Evolutionary conservation across 2,888 invertebrate genomes (phyloP).

Genomic region (Eremobia ochroleuca): DNA sequence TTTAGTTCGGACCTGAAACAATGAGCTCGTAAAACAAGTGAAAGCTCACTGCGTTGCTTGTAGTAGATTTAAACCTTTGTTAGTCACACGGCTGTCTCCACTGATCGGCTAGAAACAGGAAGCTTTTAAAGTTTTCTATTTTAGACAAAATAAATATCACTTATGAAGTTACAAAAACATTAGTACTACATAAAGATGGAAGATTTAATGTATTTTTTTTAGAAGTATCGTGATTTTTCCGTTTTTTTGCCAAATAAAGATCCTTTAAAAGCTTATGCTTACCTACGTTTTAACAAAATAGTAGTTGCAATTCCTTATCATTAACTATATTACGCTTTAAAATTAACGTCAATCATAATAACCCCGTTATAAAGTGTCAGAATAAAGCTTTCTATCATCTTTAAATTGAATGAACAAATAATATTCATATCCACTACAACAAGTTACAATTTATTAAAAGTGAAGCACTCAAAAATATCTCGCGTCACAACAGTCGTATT

Average conservation of each 20-base stretch:
- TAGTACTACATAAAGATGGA: neutral
- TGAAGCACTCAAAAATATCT: neutral
- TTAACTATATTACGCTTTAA: neutral
- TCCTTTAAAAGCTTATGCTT: neutral
- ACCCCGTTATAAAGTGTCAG: neutral
- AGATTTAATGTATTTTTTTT: neutral
- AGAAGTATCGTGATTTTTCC: neutral
- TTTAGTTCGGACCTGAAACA: conserved; percentile 47
- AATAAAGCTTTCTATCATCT: neutral
- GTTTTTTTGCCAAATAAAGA: neutral
- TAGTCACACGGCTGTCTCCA: neutral
- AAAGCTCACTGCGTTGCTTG: conserved; percentile 44
- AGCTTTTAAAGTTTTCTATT: neutral
- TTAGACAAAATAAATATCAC: neutral
- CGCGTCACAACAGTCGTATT: neutral
- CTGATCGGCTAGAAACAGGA: neutral
- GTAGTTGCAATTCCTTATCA: neutral
- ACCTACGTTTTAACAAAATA: neutral
- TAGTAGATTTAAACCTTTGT: conserved; percentile 21
- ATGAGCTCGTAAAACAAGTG: conserved; percentile 60
- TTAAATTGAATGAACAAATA: neutral
- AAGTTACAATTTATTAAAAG: conserved; percentile 9
- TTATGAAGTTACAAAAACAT: neutral
- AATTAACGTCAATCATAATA: neutral
- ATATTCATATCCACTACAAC: neutral